These are phyloP conservation scores for Probaryconus sp. DNA, from an alignment of 1,140 invertebrate species.

Conservation along the genomic window DNA sequence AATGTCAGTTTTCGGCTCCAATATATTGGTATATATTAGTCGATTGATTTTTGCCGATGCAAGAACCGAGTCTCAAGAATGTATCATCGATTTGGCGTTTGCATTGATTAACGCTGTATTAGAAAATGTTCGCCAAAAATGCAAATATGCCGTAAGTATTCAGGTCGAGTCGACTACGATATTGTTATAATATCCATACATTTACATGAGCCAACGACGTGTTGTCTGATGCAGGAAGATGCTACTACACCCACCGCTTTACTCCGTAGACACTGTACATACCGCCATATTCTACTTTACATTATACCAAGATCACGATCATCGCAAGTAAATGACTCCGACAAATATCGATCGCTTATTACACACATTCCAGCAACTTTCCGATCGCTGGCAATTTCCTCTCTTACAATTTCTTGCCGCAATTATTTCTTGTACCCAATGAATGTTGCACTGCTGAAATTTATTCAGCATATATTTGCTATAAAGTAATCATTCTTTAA, in stretches of 20 bases:
- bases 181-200: constrained; percentile 64
- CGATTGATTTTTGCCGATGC: constrained; percentile 5
- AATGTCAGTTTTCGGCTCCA: too few species aligned
- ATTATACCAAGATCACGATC: constrained; percentile 40
- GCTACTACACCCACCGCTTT: constrained; percentile 36
- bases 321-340: constrained; percentile 43
- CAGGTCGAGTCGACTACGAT: constrained; percentile 54
- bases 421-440: background rate
- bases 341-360: constrained; percentile 46
- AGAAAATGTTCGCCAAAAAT: constrained; percentile 64
- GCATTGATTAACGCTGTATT: constrained; percentile 62
- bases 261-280: too few species aligned
- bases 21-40: too few species aligned
- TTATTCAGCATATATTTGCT: constrained; percentile 29
- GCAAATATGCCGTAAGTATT: constrained; percentile 60
- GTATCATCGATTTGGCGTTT: constrained; percentile 55
- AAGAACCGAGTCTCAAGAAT: constrained; percentile 45
- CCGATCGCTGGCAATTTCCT: constrained; percentile 15
- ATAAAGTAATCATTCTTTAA: constrained; percentile 14
- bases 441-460: constrained; percentile 1
- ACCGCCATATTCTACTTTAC: constrained; percentile 35
- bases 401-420: constrained; percentile 10
- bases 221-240: constrained; percentile 56
- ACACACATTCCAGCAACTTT: constrained; percentile 17
- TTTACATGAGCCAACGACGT: constrained; percentile 61